phyloP scores from a whole-genome alignment of 2,113 vertebrate species.

The Cynopterus brachyotis region DNA sequence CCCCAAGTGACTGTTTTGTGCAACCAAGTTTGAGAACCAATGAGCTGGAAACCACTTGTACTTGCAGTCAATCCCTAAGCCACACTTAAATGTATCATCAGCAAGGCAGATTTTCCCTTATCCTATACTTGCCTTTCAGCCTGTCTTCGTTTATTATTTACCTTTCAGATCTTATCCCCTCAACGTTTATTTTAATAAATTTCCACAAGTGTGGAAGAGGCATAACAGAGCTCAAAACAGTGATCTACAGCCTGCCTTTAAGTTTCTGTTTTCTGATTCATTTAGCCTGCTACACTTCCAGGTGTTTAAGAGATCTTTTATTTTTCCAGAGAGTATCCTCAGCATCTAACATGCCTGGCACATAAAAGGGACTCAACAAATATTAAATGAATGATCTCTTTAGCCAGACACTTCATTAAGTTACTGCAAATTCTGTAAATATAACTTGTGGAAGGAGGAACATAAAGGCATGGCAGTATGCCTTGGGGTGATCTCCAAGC shows the following conservation, averaged over 20 bases:
- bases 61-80: neutral
- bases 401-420: neutral
- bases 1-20: neutral
- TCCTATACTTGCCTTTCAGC: neutral
- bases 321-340: neutral
- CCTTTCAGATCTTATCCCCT: neutral
- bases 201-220: accelerated
- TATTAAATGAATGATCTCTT: neutral
- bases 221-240: neutral
- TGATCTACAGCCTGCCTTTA: neutral
- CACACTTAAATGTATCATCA: neutral
- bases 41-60: neutral
- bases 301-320: neutral
- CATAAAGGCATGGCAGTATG: accelerated
- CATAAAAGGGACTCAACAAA: neutral
- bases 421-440: neutral
- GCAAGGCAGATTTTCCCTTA: neutral
- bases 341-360: neutral
- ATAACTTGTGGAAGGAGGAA: neutral
- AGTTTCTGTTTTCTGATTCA: neutral
- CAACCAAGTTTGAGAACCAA: neutral
- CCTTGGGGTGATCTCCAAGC: neutral
- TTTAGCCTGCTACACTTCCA: neutral
- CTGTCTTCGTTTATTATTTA: neutral
- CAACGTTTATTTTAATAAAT: neutral